Evolutionary conservation across 2,888 invertebrate species (phyloP).

Genomic region (Lottia scabra): DNA sequence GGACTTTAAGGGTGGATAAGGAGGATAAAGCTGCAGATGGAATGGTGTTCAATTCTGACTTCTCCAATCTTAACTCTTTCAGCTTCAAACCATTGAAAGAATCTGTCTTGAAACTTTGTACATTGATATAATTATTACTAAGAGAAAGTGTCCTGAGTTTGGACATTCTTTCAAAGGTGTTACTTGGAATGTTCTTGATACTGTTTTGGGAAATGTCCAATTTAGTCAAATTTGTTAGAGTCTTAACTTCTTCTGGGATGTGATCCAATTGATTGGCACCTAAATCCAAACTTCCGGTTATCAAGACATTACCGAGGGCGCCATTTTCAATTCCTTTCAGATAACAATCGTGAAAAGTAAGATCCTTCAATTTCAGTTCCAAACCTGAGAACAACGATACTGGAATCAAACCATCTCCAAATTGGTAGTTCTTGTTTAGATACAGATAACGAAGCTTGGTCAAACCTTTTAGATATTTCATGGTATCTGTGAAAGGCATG

Average conservation of each 20-base stretch:
- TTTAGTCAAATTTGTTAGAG: background rate
- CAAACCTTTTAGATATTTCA: background rate
- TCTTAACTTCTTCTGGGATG: background rate
- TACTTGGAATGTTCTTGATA: background rate
- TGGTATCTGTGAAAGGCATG: background rate
- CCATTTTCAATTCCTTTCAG: background rate
- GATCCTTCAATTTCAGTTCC: background rate
- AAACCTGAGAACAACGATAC: background rate
- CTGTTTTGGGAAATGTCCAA: background rate
- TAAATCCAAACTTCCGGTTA: background rate
- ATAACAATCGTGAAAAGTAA: background rate
- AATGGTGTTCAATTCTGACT: background rate
- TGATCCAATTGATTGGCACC: background rate
- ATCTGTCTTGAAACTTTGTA: background rate
- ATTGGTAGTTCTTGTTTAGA: background rate
- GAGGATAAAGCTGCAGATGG: background rate
- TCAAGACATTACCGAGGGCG: background rate
- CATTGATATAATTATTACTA: background rate
- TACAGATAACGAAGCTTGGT: background rate
- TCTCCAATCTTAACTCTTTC: background rate
- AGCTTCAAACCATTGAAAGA: background rate
- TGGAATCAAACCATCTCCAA: background rate
- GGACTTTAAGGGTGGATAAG: background rate
- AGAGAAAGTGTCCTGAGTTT: background rate
- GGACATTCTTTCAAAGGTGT: background rate